These are phyloP conservation scores for Molanna angustata DNA, from an alignment of 2,888 invertebrate genomes.

Conservation along the genomic window DNA sequence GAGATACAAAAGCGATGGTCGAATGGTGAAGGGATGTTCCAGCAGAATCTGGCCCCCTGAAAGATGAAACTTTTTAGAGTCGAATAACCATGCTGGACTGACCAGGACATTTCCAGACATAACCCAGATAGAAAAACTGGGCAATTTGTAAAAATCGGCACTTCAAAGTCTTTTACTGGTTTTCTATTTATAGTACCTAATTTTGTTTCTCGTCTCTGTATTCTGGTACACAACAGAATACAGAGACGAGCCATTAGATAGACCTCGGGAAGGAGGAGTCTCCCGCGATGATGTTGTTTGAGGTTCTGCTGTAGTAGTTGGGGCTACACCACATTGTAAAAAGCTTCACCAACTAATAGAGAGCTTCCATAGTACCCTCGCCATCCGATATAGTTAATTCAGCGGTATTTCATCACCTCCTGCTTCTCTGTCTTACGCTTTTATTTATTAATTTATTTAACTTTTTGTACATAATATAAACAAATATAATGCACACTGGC, in stretches of 20 bases:
- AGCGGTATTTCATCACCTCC: constrained; percentile 63
- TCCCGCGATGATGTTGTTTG: constrained; percentile 4
- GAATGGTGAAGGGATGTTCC: too few relatives aligned
- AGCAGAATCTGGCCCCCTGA: too few relatives aligned
- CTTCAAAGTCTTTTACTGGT: constrained; percentile 57
- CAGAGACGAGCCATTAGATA: constrained; percentile 59
- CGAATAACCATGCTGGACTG: too few relatives aligned
- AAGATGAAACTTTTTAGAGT: too few relatives aligned
- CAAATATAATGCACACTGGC: too few relatives aligned
- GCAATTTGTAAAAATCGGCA: too few relatives aligned
- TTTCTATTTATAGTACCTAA: constrained; percentile 80
- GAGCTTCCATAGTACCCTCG: constrained; percentile 70
- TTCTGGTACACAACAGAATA: constrained; percentile 81
- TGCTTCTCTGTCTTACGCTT: too few relatives aligned
- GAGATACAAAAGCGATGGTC: too few relatives aligned
- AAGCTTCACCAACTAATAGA: constrained; percentile 64
- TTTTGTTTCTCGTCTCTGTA: constrained; percentile 79
- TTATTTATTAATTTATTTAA: too few relatives aligned
- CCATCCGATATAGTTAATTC: constrained; percentile 73
- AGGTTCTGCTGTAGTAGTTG: constrained; percentile 30
- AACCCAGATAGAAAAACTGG: too few relatives aligned
- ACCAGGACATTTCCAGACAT: too few relatives aligned
- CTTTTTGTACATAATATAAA: too few relatives aligned
- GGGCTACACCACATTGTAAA: constrained; percentile 37
- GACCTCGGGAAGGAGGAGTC: constrained; percentile 40